Evolutionary conservation across 2,888 invertebrate species (phyloP).

Genomic region (Hemistola chrysoprasaria): DNA sequence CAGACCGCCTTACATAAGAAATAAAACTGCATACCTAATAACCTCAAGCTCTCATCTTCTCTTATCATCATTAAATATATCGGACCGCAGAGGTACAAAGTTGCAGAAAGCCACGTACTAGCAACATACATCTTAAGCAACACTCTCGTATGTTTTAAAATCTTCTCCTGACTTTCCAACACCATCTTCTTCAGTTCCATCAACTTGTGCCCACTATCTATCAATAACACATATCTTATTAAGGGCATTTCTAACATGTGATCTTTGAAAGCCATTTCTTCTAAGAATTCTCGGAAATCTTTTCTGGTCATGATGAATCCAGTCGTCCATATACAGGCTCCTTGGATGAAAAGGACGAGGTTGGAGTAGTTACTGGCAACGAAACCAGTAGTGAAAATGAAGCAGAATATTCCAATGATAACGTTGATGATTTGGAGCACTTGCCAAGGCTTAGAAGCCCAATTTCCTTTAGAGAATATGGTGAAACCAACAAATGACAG

Average conservation of each 20-base stretch:
- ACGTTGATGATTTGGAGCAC: slow-evolving; percentile 56
- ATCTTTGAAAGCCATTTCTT: slow-evolving; percentile 60
- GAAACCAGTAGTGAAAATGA: slow-evolving; percentile 60
- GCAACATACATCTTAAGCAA: slow-evolving; percentile 53
- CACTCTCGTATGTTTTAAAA: slow-evolving; percentile 49
- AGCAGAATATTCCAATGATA: slow-evolving; percentile 50
- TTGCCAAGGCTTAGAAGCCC: slow-evolving; percentile 54
- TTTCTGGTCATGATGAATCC: slow-evolving; percentile 62
- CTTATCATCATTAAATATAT: slow-evolving; percentile 54
- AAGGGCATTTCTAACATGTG: slow-evolving; percentile 57
- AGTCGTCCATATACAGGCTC: slow-evolving; percentile 69
- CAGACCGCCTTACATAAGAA: too few species aligned
- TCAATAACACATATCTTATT: slow-evolving; percentile 39
- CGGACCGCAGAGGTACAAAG: slow-evolving; percentile 58
- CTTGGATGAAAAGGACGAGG: slow-evolving; percentile 57
- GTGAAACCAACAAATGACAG: slow-evolving; percentile 58
- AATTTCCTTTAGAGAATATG: slow-evolving; percentile 54
- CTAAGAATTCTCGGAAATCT: slow-evolving; percentile 52
- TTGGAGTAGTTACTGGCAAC: slow-evolving; percentile 46
- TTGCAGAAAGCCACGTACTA: slow-evolving; percentile 51
- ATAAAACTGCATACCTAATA: slow-evolving; percentile 51
- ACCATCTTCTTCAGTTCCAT: slow-evolving; percentile 53
- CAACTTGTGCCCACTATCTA: slow-evolving; percentile 36
- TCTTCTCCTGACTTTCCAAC: slow-evolving; percentile 45
- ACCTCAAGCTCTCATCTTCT: slow-evolving; percentile 51